phyloP scores from a whole-genome alignment of 2,113 vertebrate species.

The Limanda limanda region DNA sequence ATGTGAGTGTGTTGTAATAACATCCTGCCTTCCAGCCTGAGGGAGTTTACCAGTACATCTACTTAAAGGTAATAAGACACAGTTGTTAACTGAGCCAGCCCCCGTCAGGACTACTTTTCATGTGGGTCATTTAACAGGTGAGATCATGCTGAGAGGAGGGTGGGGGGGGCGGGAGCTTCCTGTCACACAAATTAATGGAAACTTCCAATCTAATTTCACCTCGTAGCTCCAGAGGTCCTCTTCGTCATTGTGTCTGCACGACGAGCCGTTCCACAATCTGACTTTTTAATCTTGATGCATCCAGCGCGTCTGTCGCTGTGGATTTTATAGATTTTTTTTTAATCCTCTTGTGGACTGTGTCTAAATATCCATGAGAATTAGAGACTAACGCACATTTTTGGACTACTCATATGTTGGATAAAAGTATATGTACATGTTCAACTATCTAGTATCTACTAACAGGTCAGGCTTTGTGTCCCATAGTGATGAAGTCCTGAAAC shows the following conservation, averaged over 20 bases:
- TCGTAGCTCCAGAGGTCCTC: constrained; percentile 20
- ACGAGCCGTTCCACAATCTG: constrained; percentile 29
- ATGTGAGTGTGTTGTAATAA: background rate
- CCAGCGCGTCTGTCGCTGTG: background rate
- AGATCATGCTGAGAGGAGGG: constrained; percentile 43
- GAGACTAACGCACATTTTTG: too few relatives aligned
- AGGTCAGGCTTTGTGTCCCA: too few relatives aligned
- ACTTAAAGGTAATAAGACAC: constrained; percentile 11
- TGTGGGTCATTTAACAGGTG: constrained; percentile 52
- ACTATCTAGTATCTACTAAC: too few relatives aligned
- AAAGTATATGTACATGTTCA: too few relatives aligned
- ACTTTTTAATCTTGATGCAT: constrained; percentile 35
- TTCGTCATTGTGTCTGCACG: constrained; percentile 48
- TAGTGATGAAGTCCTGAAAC: too few relatives aligned
- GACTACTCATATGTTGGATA: too few relatives aligned
- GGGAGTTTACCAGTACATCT: background rate
- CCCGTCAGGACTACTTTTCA: constrained; percentile 32
- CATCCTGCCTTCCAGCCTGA: background rate
- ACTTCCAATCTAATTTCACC: constrained; percentile 53
- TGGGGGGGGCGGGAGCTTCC: constrained; percentile 21
- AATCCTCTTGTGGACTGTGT: constrained; percentile 1
- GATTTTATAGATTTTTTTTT: background rate
- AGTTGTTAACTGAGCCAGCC: constrained; percentile 15
- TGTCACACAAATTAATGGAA: constrained; percentile 53
- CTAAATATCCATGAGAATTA: background rate